phyloP scores from a whole-genome alignment of 2,888 invertebrate genomes.

The Synanthedon andrenaeformis region DNA sequence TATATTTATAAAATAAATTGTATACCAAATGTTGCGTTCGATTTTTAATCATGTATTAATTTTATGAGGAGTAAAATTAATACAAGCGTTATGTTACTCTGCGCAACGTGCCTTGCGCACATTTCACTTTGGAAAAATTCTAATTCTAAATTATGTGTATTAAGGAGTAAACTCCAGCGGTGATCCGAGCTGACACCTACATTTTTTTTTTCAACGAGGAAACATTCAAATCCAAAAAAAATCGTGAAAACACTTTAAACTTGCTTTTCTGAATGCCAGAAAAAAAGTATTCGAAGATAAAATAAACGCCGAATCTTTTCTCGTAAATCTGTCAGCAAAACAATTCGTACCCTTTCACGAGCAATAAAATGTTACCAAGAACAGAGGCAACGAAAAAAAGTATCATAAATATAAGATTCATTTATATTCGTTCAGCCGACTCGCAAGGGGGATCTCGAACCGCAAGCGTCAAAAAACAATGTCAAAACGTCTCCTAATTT shows the following conservation, averaged over 20 bases:
- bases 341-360: conserved; percentile 69
- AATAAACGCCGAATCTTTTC: conserved; percentile 64
- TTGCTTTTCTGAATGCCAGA: conserved; percentile 30
- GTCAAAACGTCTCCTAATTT: conserved; percentile 11
- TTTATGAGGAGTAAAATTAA: too few species aligned
- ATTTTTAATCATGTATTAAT: too few species aligned
- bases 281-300: conserved; percentile 50
- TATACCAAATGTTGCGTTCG: too few species aligned
- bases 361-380: conserved; percentile 66
- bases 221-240: background rate
- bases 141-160: too few species aligned
- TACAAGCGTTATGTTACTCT: too few species aligned
- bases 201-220: background rate
- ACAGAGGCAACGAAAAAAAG: conserved; percentile 58
- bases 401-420: conserved; percentile 70
- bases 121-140: too few species aligned
- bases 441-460: conserved; percentile 45
- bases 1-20: too few species aligned
- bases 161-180: too few species aligned
- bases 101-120: too few species aligned
- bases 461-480: conserved; percentile 34
- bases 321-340: conserved; percentile 70
- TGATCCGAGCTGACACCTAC: too few species aligned
- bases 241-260: conserved; percentile 15
- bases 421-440: conserved; percentile 64